Base-by-base conservation (phyloP, 2,888 invertebrate genomes). In the Drosophila formosana region DNA sequence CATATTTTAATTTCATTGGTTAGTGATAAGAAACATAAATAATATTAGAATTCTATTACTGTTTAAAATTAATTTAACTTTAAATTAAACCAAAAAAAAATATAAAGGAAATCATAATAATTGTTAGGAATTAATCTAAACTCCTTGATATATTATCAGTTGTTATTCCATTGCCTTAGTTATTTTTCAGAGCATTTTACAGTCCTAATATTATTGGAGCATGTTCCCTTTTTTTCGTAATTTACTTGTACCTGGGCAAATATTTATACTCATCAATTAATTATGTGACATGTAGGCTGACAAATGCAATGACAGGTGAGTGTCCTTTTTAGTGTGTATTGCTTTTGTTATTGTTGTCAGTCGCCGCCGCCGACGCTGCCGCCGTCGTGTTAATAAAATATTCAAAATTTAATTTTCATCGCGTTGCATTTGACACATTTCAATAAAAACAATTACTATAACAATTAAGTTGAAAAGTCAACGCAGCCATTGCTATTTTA, bases 371-470 rank as follows among this genome's bases (percentile, higher is more conserved):
- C 53, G 32, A 11, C 26, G 18, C 4, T 13, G 60, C 3, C 62
- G 49, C 8, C 41, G 30, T 39, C n/a, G 43, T 43, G 72, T 68
- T 72, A 68, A 70, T 78, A 81, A 78, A 78, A 78, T 81, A 78
- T 78, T 78, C 78, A 78, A 78, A 78, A 81, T 81, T 81, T 78
- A 81, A 82, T 78, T 78, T 81, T 82, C 78, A 62, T 47, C 75
- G 70, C 56, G 51, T 58, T 78, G 82, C 79, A 68, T 78, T 81
- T 79, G 82, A 74, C 78, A 79, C 79, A 79, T 75, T 82, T 82
- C 66, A 71, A 82, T 82, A 75, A 82, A 79, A 82, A 71, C 79
- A 81, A 82, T 78, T 81, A 73, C 61, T 39, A 66, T 62, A 70
- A 78, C 75, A 81, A 81, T 78, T 66, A 78, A 66, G 71, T 75